Percentiles rank a stretch among this genome's conserved stretches.
phyloP scores from a whole-genome alignment of 2,888 invertebrate genomes.

The Drosophila helvetica region DNA sequence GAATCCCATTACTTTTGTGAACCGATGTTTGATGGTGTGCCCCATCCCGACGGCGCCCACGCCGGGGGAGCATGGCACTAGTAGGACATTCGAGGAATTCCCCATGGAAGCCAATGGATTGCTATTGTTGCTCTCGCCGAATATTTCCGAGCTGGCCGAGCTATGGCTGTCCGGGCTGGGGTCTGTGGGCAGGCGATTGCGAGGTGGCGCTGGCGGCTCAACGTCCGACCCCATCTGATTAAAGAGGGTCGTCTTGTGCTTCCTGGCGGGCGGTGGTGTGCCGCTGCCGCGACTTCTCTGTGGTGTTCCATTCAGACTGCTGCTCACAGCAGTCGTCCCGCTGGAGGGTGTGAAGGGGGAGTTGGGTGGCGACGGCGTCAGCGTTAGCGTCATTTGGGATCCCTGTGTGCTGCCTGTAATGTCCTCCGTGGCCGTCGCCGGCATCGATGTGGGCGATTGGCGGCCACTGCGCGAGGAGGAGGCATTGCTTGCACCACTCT shows the following conservation, averaged over 20 bases:
- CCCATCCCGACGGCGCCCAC: constrained; percentile 93
- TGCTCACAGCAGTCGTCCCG: constrained; percentile 40
- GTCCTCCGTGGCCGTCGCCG: constrained; percentile 23
- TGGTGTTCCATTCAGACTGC: constrained; percentile 79
- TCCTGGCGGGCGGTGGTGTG: constrained; percentile 91
- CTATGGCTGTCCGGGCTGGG: constrained; percentile 83
- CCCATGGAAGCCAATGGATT: constrained; percentile 54
- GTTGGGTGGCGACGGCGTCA: constrained; percentile 84
- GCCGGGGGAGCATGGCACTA: constrained; percentile 88
- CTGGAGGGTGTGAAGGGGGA: constrained; percentile 80
- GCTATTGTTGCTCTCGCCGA: constrained; percentile 61
- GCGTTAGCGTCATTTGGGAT: constrained; percentile 79
- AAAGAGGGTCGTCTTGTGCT: constrained; percentile 87
- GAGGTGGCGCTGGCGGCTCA: constrained; percentile 64
- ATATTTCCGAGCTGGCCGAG: constrained; percentile 81
- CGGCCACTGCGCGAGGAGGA: constrained; percentile 52
- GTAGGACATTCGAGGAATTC: constrained; percentile 79
- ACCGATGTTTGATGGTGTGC: constrained; percentile 95
- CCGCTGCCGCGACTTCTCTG: constrained; percentile 81
- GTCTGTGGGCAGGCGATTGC: constrained; percentile 83
- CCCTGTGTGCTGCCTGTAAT: constrained; percentile 34
- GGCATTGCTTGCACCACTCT: constrained; percentile 48
- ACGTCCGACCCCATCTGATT: constrained; percentile 64
- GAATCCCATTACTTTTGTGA: constrained; percentile 94
- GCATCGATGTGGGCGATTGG: constrained; percentile 40